A percentile compares a stretch with the other conserved stretches of the same genome.
phyloP scores from a whole-genome alignment of 2,797 vertebrate genomes.

The Carduelis carduelis region DNA sequence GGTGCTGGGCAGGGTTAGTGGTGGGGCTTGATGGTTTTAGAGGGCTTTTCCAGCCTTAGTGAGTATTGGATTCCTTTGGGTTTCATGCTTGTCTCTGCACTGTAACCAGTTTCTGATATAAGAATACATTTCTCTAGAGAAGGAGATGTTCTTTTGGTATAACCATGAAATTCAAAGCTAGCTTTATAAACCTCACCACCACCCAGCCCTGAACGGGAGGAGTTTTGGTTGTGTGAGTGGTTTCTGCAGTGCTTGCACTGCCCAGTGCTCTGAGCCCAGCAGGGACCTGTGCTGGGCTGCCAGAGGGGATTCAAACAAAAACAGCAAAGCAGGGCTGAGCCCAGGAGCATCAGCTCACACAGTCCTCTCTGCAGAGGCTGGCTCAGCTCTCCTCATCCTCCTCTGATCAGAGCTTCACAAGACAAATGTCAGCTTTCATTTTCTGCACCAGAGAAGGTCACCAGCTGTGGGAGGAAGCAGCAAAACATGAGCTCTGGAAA shows the following conservation, averaged over 20 bases:
- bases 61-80: background rate
- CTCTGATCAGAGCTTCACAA: background rate
- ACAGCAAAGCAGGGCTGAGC: too few species aligned
- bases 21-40: background rate
- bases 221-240: background rate
- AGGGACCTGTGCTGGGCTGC: accelerated
- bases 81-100: background rate
- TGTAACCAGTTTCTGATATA: background rate
- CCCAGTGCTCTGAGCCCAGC: background rate
- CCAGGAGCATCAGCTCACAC: background rate
- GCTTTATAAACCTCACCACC: background rate
- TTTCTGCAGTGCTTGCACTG: background rate
- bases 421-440: background rate
- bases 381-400: background rate
- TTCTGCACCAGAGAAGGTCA: background rate
- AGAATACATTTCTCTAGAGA: background rate
- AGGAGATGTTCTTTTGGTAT: background rate
- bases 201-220: background rate
- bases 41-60: background rate
- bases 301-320: background rate
- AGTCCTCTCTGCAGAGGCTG: background rate
- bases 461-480: background rate
- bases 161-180: background rate
- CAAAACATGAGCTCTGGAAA: background rate
- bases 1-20: background rate